Evolutionary conservation across 2,113 vertebrate species (phyloP).

Genomic region (Tylochromis polylepis): DNA sequence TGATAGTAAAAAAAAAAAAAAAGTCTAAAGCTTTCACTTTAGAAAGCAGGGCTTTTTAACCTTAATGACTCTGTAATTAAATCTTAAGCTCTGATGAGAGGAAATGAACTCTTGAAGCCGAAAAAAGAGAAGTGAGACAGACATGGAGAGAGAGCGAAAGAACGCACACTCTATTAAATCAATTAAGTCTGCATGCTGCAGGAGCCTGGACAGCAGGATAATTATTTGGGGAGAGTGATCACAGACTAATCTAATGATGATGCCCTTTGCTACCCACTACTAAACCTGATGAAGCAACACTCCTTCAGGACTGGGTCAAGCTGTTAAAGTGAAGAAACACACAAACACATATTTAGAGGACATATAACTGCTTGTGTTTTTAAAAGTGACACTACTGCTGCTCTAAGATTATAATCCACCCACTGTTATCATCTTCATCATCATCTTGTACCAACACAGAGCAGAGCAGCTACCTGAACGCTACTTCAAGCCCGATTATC

Average conservation of each 20-base stretch:
- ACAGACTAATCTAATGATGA: slow-evolving; percentile 68
- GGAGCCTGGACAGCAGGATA: slow-evolving; percentile 55
- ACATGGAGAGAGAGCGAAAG: slow-evolving; percentile 19
- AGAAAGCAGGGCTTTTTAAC: background rate
- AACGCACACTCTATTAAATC: slow-evolving; percentile 63
- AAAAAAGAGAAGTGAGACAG: slow-evolving; percentile 1
- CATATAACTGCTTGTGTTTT: background rate
- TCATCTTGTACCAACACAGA: background rate
- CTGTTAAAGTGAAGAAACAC: slow-evolving; percentile 14
- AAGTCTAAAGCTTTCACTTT: background rate
- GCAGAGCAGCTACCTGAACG: background rate
- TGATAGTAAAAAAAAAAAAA: background rate
- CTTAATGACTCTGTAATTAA: slow-evolving; percentile 17
- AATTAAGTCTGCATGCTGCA: slow-evolving; percentile 57
- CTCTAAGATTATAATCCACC: background rate
- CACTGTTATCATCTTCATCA: background rate
- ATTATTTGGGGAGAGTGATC: slow-evolving; percentile 61
- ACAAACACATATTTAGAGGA: background rate
- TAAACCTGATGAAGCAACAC: slow-evolving; percentile 60
- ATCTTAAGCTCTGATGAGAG: slow-evolving; percentile 19
- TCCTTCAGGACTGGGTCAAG: slow-evolving; percentile 36
- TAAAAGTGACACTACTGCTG: background rate
- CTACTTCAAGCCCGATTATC: background rate
- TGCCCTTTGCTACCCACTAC: slow-evolving; percentile 60
- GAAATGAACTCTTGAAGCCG: slow-evolving; percentile 15